phyloP scores from a whole-genome alignment of 2,888 invertebrate species.

The Lamellibrachia columna region DNA sequence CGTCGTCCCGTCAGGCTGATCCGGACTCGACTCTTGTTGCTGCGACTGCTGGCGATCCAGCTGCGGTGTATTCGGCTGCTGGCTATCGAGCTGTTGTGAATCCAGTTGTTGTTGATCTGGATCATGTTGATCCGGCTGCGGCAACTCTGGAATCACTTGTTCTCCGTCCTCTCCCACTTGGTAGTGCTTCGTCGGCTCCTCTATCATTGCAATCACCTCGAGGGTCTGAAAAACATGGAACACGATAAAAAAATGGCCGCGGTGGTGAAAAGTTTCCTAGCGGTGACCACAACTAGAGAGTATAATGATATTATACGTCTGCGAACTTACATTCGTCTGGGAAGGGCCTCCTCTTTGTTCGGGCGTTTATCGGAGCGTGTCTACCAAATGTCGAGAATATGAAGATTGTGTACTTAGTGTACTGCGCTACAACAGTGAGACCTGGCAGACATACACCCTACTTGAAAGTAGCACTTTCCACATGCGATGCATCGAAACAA shows the following conservation, averaged over 20 bases:
- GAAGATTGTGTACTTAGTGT: too few relatives aligned
- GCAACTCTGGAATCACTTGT: background rate
- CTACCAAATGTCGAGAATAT: too few relatives aligned
- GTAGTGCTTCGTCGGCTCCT: background rate
- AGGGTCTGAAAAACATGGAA: background rate
- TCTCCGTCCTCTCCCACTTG: background rate
- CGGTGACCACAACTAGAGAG: too few relatives aligned
- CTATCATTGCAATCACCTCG: slow-evolving; percentile 4
- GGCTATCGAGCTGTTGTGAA: background rate
- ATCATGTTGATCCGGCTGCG: background rate
- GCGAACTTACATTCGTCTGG: too few relatives aligned
- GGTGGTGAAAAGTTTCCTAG: background rate
- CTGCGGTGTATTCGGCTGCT: background rate
- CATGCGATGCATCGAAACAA: too few relatives aligned
- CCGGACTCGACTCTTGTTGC: background rate
- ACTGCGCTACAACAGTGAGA: too few relatives aligned
- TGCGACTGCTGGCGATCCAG: background rate
- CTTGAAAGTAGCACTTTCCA: too few relatives aligned
- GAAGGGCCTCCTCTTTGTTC: too few relatives aligned
- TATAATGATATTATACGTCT: too few relatives aligned
- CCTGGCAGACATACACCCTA: too few relatives aligned
- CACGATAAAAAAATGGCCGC: background rate
- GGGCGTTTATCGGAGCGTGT: too few relatives aligned
- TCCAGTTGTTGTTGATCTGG: background rate
- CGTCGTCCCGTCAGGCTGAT: background rate